Evolutionary conservation across 2,888 invertebrate species (phyloP), one percentile per base, ranked within the genome.

Genomic region (Octodonta nipae): DNA sequence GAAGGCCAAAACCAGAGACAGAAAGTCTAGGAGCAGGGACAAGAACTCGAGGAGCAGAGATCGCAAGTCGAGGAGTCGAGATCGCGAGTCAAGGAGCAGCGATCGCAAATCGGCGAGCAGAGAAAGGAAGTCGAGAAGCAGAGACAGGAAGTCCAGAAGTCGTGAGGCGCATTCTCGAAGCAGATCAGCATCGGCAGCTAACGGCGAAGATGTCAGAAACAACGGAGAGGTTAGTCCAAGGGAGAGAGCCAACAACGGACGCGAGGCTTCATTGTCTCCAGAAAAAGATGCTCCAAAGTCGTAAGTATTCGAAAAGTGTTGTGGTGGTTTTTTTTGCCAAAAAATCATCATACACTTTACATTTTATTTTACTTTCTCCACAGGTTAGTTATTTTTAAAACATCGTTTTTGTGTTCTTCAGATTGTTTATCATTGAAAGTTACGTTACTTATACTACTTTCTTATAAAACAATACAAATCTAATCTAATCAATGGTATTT

Each of bases 191-290:
- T 55, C 56, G 2, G 46, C 44, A 26, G 47, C 46, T 14, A 44
- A 45, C 14, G 43, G 38, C 20, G 52, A 51, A 20, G 55, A 56
- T 20, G 52, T 57, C 10, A 57, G 54, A 34, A 61, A 61, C 32
- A 63, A 61, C 35, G 64, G 63, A 13, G 59, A 55, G 40, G 54
- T 52, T 30, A 60, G 58, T 41, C 59, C 58, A 2, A 46, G 40
- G 15, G 52, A 48, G 28, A 39, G 45, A 10, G 44, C 46, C 22
- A 47, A 47, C 13, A 56, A 50, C 33, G 48, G 48, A 28, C 44
- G 48, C 22, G n/a, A n/a, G n/a, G n/a, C n/a, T n/a, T n/a, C n/a
- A n/a, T n/a, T n/a, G n/a, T n/a, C n/a, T n/a, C n/a, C n/a, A n/a
- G n/a, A n/a, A n/a, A n/a, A n/a, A n/a, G n/a, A n/a, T n/a, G n/a